These are phyloP conservation scores for Drusus annulatus DNA, from an alignment of 1,140 invertebrate genomes.

Conservation along the genomic window DNA sequence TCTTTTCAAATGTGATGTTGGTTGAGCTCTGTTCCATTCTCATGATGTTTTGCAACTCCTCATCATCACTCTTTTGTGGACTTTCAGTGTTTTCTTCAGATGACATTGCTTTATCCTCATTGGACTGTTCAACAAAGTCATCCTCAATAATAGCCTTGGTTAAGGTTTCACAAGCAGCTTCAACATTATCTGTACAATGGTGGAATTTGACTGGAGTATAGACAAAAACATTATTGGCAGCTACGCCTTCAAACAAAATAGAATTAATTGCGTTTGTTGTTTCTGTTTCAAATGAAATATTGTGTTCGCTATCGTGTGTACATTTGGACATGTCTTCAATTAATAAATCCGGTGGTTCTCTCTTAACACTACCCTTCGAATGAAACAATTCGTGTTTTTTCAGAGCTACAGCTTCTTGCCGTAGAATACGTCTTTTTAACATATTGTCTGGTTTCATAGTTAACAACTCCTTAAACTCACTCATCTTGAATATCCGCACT, in stretches of 20 bases:
- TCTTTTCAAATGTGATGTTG: too few relatives aligned
- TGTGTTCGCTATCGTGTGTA: background rate
- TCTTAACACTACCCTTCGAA: background rate
- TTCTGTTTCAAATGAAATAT: slow-evolving; percentile 4
- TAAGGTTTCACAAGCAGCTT: slow-evolving; percentile 14
- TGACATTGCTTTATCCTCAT: background rate
- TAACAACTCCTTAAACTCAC: background rate
- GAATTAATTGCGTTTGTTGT: background rate
- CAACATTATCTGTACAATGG: background rate
- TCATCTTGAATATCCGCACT: background rate
- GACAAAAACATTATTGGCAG: slow-evolving; percentile 11
- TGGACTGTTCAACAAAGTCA: background rate
- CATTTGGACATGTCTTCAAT: slow-evolving; percentile 23
- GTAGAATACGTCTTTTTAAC: too few relatives aligned
- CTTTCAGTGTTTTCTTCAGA: background rate
- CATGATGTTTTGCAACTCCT: too few relatives aligned
- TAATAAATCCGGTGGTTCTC: background rate
- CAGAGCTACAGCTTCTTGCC: too few relatives aligned
- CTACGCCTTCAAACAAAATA: slow-evolving; percentile 7
- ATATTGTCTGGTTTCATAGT: too few relatives aligned
- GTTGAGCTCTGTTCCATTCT: too few relatives aligned
- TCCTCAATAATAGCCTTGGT: slow-evolving; percentile 34
- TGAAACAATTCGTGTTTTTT: background rate
- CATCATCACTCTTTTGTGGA: background rate
- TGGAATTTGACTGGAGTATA: slow-evolving; percentile 10